A percentile compares a stretch with the other conserved stretches of the same genome.
Evolutionary conservation across 2,797 vertebrate species (phyloP).

Genomic region (Fundulus diaphanus): DNA sequence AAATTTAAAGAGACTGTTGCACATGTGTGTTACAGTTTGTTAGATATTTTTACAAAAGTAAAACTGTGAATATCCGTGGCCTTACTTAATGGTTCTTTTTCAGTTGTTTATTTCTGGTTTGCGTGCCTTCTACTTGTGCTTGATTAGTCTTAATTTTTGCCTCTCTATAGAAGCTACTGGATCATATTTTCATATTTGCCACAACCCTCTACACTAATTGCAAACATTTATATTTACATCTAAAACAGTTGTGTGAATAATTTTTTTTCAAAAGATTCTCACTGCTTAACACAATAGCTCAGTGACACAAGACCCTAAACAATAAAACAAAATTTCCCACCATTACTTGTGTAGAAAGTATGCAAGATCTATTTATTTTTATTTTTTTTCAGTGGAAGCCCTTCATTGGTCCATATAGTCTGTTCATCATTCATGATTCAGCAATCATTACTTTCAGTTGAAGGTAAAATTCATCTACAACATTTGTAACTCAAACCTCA

Average conservation of each 20-base stretch:
- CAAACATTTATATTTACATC: not conserved
- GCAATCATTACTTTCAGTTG: no score
- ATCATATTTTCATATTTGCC: conserved; percentile 12
- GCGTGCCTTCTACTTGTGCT: not conserved
- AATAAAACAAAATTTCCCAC: not conserved
- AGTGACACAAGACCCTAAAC: not conserved
- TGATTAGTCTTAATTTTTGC: not conserved
- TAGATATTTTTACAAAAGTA: not conserved
- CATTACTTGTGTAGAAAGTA: not conserved
- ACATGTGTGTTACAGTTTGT: not conserved
- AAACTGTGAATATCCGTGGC: not conserved
- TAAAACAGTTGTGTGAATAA: not conserved
- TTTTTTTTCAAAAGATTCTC: conserved; percentile 8
- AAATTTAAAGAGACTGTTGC: not conserved
- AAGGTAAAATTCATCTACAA: not conserved
- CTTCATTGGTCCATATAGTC: not conserved
- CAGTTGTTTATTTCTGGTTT: not conserved
- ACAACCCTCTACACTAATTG: not conserved
- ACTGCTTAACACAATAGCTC: not conserved
- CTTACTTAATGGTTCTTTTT: not conserved
- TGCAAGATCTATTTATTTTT: not conserved
- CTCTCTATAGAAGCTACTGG: not conserved
- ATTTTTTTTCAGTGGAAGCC: not conserved
- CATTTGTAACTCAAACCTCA: not conserved
- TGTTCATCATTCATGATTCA: no score